These are phyloP conservation scores for Capreolus pygargus DNA, from an alignment of 2,113 vertebrate species.

Conservation along the genomic window DNA sequence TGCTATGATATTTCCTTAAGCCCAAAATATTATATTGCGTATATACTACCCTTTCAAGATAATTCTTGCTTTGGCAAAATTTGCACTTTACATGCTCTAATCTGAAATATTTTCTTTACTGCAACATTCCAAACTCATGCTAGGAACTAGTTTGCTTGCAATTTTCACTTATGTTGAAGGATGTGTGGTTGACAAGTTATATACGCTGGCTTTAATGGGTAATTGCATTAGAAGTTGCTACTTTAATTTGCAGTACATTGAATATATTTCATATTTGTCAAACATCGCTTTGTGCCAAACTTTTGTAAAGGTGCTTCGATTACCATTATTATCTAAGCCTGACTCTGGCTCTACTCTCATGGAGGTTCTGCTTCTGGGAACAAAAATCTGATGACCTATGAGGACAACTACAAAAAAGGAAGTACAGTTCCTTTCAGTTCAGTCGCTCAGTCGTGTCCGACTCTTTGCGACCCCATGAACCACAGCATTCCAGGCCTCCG, in stretches of 20 bases:
- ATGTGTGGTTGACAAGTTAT: neutral
- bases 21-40: neutral
- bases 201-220: neutral
- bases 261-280: neutral
- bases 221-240: neutral
- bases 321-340: neutral
- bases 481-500: too few relatives aligned
- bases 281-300: neutral
- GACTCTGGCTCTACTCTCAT: neutral
- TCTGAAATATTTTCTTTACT: neutral
- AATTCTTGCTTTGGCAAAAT: neutral
- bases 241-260: neutral
- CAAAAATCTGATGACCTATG: neutral
- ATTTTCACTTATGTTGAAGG: neutral
- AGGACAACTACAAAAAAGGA: neutral
- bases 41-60: neutral
- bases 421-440: neutral
- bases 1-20: neutral
- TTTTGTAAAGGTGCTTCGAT: neutral
- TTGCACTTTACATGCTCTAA: neutral
- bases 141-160: neutral
- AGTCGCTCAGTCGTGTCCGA: too few relatives aligned
- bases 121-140: neutral
- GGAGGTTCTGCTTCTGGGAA: neutral
- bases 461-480: too few relatives aligned